Evolutionary conservation across 2,113 vertebrate genomes (phyloP), one percentile per base, ranked within the genome.

Genomic region (Melierax canorus): DNA sequence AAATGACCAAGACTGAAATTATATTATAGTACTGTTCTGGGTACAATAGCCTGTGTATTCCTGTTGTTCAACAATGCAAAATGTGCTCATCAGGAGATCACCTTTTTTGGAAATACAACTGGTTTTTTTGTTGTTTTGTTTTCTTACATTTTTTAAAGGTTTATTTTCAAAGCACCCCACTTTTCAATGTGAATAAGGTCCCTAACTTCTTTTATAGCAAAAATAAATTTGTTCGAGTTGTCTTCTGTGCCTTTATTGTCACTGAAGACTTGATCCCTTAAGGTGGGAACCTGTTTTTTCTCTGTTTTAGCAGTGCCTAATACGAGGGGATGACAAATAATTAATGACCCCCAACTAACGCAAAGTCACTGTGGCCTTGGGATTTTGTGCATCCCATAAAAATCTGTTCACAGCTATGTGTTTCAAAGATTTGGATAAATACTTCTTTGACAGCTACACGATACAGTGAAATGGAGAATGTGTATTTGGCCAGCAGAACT

Each of bases 371-470:
- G 36, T 89, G 86, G 88, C 92, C 88, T 91, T 97, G 86, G 86
- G 91, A 94, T 94, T 95, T 94, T 89, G 83, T 89, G 94, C 73
- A 81, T 85, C 36, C 76, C 64, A 63, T 94, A 93, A 93, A 95
- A 95, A 88, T 48, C 75, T 16, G 4, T 88, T 84, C 50, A 9
- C 27, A 92, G 60, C 38, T 23, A 3, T 74, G 48, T 32, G 38
- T 92, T 85, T 86, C 88, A 69, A 15, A 92, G 68, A 56, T 92
- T 86, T 92, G 92, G 92, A 41, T n/a, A 91, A 92, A 95, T 85
- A 67, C 68, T 66, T 53, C 68, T 89, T 72, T 90, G 92, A 92
- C 73, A 95, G 71, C 60, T 91, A 82, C 83, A 94, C 0, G 4
- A 85, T 87, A 89, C 56, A 84, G 80, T 81, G 48, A 89, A 95